Base-by-base conservation (phyloP, 2,797 vertebrate genomes). In the Peromyscus nudipes region DNA sequence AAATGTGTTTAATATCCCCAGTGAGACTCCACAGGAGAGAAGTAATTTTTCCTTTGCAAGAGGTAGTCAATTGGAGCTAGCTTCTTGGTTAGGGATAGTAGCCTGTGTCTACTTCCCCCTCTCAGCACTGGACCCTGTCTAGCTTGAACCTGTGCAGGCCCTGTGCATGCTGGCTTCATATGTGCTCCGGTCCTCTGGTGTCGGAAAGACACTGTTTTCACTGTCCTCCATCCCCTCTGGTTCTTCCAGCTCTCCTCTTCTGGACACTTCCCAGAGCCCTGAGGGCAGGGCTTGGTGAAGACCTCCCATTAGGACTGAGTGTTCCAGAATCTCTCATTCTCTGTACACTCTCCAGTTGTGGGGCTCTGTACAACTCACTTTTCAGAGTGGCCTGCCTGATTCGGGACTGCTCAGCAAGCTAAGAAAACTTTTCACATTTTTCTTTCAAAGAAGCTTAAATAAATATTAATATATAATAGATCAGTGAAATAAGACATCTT, bases 391-490 rank as follows among this genome's bases (percentile, higher is more conserved):
- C 37, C 62, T 75, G 49, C 55, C 88, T 76, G 40, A 62, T 95
- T 90, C 84, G 92, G 85, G 81, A 67, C 73, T 93, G 88, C 46
- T 92, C 94, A 85, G 89, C 55, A 79, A 91, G 77, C 75, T 67
- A 89, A 60, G 62, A 86, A 80, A 52, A 76, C 62, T 80, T 67
- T 69, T 84, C 81, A 46, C 3, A 81, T 96, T 84, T 64, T 43
- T 71, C 19, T 97, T 57, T 85, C 52, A 77, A 90, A 96, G 71
- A 91, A 95, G 88, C 16, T 43, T 89, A 96, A 94, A 76, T 91
- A 96, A 65, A 52, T 92, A 82, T 89, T 97, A 97, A 89, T 77
- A 92, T 83, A 67, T 87, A 88, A 29, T 90, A 92, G 95, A 89
- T 82, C 96, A 65, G 73, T 71, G 75, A 92, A 92, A 82, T 23